phyloP scores from a whole-genome alignment of 2,888 invertebrate genomes.

The Thymelicus acteon region DNA sequence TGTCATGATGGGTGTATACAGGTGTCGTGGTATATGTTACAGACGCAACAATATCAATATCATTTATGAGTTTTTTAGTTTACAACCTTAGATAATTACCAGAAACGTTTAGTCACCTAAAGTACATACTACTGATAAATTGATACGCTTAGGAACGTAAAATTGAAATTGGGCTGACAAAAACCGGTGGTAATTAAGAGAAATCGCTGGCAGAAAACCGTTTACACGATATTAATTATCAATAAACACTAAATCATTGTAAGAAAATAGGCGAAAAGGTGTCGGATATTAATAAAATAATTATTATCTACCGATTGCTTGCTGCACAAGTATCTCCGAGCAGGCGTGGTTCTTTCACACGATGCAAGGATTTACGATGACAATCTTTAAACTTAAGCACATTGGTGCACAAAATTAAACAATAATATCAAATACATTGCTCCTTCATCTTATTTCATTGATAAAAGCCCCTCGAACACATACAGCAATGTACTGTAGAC shows the following conservation, averaged over 20 bases:
- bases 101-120: conserved; percentile 7
- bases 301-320: conserved; percentile 69
- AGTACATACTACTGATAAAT: conserved; percentile 31
- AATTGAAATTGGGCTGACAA: conserved; percentile 34
- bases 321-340: conserved; percentile 38
- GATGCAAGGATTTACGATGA: conserved; percentile 63
- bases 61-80: neutral
- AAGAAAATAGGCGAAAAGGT: conserved; percentile 69
- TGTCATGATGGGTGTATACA: no score
- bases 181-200: conserved; percentile 42
- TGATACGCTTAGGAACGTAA: conserved; percentile 31
- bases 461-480: neutral
- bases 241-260: conserved; percentile 66
- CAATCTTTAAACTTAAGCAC: conserved; percentile 39
- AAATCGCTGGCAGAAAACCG: conserved; percentile 47
- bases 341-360: conserved; percentile 37
- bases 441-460: neutral
- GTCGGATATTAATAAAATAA: conserved; percentile 78
- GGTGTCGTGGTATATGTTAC: no score
- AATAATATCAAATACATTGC: conserved; percentile 37
- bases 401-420: neutral
- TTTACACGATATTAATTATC: conserved; percentile 62
- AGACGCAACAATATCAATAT: no score
- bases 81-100: neutral
- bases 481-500: conserved; percentile 34